These are phyloP conservation scores for Lamellibrachia luymesi DNA, from an alignment of 1,140 invertebrate species.

Conservation along the genomic window DNA sequence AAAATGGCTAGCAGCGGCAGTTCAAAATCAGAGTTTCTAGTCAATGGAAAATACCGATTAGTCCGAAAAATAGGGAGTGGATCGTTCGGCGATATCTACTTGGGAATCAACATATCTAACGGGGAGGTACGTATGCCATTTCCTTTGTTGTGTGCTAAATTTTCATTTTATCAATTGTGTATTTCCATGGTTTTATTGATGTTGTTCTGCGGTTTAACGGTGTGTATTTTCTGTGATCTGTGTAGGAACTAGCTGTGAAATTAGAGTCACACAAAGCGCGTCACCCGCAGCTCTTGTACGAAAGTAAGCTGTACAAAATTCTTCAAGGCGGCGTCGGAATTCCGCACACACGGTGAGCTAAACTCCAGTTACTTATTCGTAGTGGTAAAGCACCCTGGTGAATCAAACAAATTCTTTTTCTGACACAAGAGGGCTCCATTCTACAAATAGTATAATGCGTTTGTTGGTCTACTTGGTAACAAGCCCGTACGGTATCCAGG, in stretches of 20 bases:
- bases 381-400: neutral
- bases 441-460: neutral
- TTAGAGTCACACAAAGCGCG: slow-evolving; percentile 87
- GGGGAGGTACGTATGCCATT: slow-evolving; percentile 24
- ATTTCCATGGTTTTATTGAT: neutral
- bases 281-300: slow-evolving; percentile 93
- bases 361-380: neutral
- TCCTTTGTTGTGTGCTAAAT: neutral
- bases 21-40: slow-evolving; percentile 30
- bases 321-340: slow-evolving; percentile 82
- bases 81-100: slow-evolving; percentile 58
- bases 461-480: neutral
- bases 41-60: slow-evolving; percentile 51
- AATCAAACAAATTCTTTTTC: no score
- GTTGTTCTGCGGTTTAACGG: neutral
- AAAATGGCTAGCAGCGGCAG: slow-evolving; percentile 23
- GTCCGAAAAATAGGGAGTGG: slow-evolving; percentile 59
- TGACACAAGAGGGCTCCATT: neutral
- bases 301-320: slow-evolving; percentile 84
- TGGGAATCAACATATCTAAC: slow-evolving; percentile 38
- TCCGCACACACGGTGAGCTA: slow-evolving; percentile 27
- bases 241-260: slow-evolving; percentile 91
- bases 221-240: neutral
- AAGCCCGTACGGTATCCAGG: neutral
- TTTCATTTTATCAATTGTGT: neutral